Conservation (phyloP, 2,888 invertebrate species). For the Stenodera caucasica region DNA sequence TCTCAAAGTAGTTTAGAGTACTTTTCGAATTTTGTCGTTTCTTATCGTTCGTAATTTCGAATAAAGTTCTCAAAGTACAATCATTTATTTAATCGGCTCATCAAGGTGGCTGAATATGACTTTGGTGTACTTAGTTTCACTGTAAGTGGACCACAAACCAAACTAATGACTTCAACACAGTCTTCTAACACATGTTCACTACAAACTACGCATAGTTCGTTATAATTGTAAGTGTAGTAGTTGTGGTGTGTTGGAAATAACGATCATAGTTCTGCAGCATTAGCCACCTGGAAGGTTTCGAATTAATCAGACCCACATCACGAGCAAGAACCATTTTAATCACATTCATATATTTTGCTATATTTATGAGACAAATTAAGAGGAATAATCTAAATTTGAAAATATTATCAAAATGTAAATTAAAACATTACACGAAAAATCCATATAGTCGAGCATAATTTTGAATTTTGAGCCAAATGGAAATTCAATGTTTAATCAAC, state of each 20-base stretch:
- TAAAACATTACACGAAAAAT: too few relatives aligned
- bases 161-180: slow-evolving; percentile 33
- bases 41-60: slow-evolving; percentile 26
- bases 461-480: too few relatives aligned
- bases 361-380: neutral
- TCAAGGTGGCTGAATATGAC: slow-evolving; percentile 32
- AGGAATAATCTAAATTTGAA: neutral
- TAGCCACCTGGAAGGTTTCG: slow-evolving; percentile 42
- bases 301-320: slow-evolving; percentile 50
- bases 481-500: too few relatives aligned
- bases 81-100: slow-evolving; percentile 37
- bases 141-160: slow-evolving; percentile 16
- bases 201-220: slow-evolving; percentile 41
- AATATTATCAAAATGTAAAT: too few relatives aligned
- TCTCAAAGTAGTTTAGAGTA: slow-evolving; percentile 29
- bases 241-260: slow-evolving; percentile 41
- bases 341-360: slow-evolving; percentile 34
- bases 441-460: too few relatives aligned
- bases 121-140: slow-evolving; percentile 31
- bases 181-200: slow-evolving; percentile 20
- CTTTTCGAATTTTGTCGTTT: slow-evolving; percentile 25
- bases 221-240: neutral
- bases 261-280: slow-evolving; percentile 47
- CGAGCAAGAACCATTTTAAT: slow-evolving; percentile 33
- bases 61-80: slow-evolving; percentile 22